phyloP scores from a whole-genome alignment of 2,113 vertebrate genomes.

The Apaloderma vittatum region DNA sequence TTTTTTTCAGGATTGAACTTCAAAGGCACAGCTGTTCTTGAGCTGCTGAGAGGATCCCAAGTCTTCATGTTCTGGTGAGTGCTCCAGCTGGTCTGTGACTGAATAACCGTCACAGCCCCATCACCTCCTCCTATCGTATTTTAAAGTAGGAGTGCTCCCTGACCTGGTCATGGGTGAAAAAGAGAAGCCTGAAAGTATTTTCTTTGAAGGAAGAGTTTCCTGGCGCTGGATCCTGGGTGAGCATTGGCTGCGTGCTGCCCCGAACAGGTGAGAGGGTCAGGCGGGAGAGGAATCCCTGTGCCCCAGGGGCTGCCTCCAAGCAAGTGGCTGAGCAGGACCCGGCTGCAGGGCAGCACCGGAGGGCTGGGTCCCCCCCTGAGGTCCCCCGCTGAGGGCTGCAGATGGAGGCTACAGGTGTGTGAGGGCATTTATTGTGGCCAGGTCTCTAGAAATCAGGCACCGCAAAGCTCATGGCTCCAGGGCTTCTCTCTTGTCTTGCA shows the following conservation, averaged over 20 bases:
- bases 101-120: background rate
- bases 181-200: background rate
- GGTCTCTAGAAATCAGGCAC: background rate
- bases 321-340: background rate
- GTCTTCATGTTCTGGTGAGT: background rate
- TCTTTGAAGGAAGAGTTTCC: background rate
- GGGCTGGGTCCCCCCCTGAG: background rate
- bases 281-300: background rate
- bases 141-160: background rate
- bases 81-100: background rate
- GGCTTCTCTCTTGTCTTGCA: background rate
- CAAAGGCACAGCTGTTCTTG: background rate
- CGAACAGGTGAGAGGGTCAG: background rate
- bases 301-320: background rate
- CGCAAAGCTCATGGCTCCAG: background rate
- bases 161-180: background rate
- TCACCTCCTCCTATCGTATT: background rate
- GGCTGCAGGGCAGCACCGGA: background rate
- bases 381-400: background rate
- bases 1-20: background rate
- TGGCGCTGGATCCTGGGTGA: background rate
- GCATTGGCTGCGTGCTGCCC: background rate
- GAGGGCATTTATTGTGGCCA: background rate
- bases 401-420: rapidly evolving
- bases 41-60: background rate